phyloP scores from a whole-genome alignment of 2,888 invertebrate species.

The Caenorhabditis plicata region DNA sequence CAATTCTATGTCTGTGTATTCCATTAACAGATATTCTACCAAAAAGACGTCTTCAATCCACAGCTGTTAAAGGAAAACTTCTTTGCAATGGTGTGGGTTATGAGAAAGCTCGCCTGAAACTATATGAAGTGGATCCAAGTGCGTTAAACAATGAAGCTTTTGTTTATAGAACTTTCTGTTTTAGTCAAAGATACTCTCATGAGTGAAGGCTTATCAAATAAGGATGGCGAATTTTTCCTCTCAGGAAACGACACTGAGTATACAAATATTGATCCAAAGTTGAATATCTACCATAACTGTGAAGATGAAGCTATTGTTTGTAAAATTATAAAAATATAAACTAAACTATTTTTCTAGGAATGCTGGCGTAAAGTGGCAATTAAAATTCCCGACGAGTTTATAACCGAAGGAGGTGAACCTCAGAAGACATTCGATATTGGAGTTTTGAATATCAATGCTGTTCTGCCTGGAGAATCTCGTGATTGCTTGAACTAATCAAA shows the following conservation, averaged over 20 bases:
- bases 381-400: constrained; percentile 50
- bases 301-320: constrained; percentile 46
- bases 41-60: constrained; percentile 40
- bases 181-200: constrained; percentile 54
- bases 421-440: constrained; percentile 56
- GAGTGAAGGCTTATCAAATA: constrained; percentile 49
- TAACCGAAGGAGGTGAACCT: constrained; percentile 47
- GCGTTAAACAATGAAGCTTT: no score
- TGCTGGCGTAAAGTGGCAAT: constrained; percentile 58
- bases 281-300: constrained; percentile 61
- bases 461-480: constrained; percentile 56
- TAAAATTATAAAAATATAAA: background rate
- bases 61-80: constrained; percentile 55
- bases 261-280: constrained; percentile 49
- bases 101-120: constrained; percentile 56
- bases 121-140: constrained; percentile 57
- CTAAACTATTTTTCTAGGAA: constrained; percentile 37
- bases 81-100: constrained; percentile 59
- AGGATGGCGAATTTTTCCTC: constrained; percentile 49
- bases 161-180: no score
- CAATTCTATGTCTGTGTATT: constrained; percentile 15
- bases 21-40: constrained; percentile 31
- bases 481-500: constrained; percentile 57
- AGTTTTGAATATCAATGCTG: constrained; percentile 52
- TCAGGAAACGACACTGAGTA: constrained; percentile 44